Percentiles rank a stretch among this genome's conserved stretches.
Conservation (phyloP, 1,140 invertebrate genomes). For the roundworm (Caenorhabditis elegans) region DNA sequence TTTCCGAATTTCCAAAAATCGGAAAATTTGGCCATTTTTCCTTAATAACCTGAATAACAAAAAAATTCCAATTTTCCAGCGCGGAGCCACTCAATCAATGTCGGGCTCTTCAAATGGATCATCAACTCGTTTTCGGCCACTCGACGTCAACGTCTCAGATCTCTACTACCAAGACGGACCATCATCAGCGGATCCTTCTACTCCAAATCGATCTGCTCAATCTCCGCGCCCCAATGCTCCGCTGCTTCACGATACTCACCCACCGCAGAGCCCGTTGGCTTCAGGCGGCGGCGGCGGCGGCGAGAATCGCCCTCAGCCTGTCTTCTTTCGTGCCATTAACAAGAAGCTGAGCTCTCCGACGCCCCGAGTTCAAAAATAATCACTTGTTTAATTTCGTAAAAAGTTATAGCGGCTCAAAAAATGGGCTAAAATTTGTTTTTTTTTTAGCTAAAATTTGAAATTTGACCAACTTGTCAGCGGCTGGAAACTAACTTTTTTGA, state of each 20-base stretch:
- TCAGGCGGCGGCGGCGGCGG: background rate
- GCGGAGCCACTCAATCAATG: background rate
- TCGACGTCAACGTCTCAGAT: background rate
- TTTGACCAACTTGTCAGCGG: too few relatives aligned
- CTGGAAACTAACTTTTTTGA: too few relatives aligned
- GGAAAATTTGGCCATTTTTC: too few relatives aligned
- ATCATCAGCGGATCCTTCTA: background rate
- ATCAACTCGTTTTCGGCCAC: background rate
- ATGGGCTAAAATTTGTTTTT: too few relatives aligned
- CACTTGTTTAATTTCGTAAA: too few relatives aligned
- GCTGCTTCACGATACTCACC: background rate
- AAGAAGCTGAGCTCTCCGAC: background rate
- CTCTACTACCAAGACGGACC: background rate
- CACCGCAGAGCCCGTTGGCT: background rate
- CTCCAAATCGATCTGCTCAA: background rate
- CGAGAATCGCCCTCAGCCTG: background rate
- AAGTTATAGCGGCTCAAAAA: too few relatives aligned
- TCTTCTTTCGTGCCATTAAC: slow-evolving; percentile 9
- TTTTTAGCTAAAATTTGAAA: too few relatives aligned
- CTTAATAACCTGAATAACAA: too few relatives aligned
- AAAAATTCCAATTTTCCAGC: background rate
- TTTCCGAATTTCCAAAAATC: too few relatives aligned
- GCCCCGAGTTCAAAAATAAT: background rate
- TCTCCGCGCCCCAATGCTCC: background rate
- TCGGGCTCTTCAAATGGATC: background rate